Conservation (phyloP, 1,140 invertebrate genomes). For the Drosophila ercepeae region DNA sequence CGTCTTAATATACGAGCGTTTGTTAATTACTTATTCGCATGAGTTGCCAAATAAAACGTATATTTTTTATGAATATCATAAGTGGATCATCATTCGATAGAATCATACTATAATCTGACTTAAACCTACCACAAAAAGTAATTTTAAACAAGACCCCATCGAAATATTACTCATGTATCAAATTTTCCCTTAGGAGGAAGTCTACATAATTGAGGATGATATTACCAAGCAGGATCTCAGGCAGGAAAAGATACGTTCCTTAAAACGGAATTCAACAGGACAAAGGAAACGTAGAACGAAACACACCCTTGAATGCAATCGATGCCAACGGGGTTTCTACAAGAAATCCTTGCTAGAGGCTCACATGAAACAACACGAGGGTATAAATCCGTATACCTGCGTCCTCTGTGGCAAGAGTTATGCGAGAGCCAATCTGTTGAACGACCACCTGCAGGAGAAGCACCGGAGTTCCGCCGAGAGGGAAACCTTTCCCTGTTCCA, state of each 20-base stretch:
- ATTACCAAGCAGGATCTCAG: constrained; percentile 19
- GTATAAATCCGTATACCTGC: constrained; percentile 56
- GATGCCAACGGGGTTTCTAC: constrained; percentile 62
- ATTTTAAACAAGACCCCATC: background rate
- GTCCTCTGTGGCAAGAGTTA: constrained; percentile 47
- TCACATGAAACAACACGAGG: constrained; percentile 59
- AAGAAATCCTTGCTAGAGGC: constrained; percentile 58
- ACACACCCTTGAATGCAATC: constrained; percentile 48
- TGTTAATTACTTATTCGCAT: background rate
- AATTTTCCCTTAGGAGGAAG: constrained; percentile 53
- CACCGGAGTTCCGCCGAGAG: constrained; percentile 25
- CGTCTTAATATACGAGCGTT: constrained; percentile 1
- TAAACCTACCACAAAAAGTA: no score
- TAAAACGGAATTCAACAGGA: background rate
- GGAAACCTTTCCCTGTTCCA: constrained; percentile 36
- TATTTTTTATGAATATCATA: background rate
- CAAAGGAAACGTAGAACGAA: constrained; percentile 29
- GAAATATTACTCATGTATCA: background rate
- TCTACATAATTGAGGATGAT: constrained; percentile 63
- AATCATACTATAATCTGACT: no score
- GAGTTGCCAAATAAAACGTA: background rate
- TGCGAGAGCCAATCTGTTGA: constrained; percentile 41
- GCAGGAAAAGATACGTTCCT: constrained; percentile 23
- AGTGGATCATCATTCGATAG: no score
- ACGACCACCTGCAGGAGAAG: constrained; percentile 33